A percentile compares a stretch with the other conserved stretches of the same genome.
These are phyloP conservation scores for Psophia crepitans DNA, from an alignment of 2,113 vertebrate genomes.

Conservation along the genomic window DNA sequence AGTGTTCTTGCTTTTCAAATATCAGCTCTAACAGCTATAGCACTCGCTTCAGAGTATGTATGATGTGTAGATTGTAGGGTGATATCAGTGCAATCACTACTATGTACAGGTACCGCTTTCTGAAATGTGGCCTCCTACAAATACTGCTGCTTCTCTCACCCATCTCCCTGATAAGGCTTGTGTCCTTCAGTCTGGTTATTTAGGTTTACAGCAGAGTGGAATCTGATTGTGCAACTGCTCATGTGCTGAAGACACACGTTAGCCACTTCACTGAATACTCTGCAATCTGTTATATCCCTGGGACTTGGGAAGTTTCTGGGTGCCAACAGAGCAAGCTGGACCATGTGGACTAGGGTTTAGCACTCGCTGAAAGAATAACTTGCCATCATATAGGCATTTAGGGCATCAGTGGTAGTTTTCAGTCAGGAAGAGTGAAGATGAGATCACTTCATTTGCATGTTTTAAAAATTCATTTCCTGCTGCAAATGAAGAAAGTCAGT, in stretches of 20 bases:
- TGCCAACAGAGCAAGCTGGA: background rate
- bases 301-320: background rate
- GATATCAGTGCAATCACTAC: background rate
- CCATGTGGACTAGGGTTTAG: background rate
- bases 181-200: background rate
- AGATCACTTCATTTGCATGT: background rate
- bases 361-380: background rate
- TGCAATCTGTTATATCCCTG: background rate
- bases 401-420: background rate
- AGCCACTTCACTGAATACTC: background rate
- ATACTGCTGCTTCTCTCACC: background rate
- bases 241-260: background rate
- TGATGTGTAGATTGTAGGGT: fast-evolving
- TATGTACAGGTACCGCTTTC: background rate
- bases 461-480: background rate
- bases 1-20: background rate
- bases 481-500: background rate
- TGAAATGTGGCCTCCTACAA: background rate
- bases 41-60: background rate
- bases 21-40: background rate
- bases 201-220: background rate
- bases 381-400: background rate
- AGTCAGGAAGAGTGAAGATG: background rate
- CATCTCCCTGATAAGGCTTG: background rate
- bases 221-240: background rate